Base-by-base conservation (phyloP, 2,113 vertebrate genomes). In the Ciconia boyciana region DNA sequence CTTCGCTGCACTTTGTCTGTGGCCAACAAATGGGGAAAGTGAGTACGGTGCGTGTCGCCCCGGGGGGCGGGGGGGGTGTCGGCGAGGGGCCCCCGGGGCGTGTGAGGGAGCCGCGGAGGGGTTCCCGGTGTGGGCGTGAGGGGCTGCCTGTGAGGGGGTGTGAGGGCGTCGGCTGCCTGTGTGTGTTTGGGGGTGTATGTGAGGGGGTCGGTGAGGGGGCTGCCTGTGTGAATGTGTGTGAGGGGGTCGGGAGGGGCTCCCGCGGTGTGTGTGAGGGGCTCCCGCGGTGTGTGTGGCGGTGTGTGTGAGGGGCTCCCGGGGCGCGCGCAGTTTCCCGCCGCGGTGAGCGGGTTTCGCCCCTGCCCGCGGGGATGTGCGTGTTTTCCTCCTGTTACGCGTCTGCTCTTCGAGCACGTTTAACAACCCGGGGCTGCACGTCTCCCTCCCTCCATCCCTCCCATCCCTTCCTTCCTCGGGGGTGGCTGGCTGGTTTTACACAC, bases 1-100 rank as follows among this genome's bases (percentile, higher is more conserved):
- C 96, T 97, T 98, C 96, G 98, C 96, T 90, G 89, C 98, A 89
- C 97, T 99, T 95, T 98, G 98, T 97, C 96, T 99, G 88, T 98
- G 98, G 97, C 98, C 98, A 82, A 96, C 98, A 94, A 96, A 98
- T 98, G 99, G 98, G 97, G 99, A 99, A 98, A 98, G 99, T 99
- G 98, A 99, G 99, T 99, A 84, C 66, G 62, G 54, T 62, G 91
- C 94, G 90, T 60, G 58, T 36, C 46, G 31, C 7, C 36, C 36
- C 10, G 20, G 58, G 75, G 88, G 71, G 82, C n/a, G n/a, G 88
- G 83, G 41, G 62, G 13, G 44, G 39, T 39, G 49, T 31, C 51
- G 16, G 28, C 20, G 41, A 16, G 62, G 71, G 55, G 66, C 49
- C 60, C 72, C 61, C 22, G 46, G 32, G 49, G 39, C 24, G 34